A percentile compares a stretch with the other conserved stretches of the same genome.
phyloP scores from a whole-genome alignment of 2,888 invertebrate genomes.

The Digitonthophagus gazella region DNA sequence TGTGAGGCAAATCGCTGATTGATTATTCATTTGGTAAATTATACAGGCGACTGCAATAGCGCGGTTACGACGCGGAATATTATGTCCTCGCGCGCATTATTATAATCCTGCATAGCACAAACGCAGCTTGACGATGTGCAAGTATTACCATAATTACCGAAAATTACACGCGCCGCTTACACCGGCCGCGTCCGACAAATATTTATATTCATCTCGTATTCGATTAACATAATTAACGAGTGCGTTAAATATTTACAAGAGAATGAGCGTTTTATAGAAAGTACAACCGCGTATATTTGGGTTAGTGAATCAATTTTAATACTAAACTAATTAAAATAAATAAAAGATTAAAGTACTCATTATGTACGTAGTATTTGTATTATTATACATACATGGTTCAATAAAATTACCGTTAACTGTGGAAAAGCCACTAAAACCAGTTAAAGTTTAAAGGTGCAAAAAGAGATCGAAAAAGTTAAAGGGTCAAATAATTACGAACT shows the following conservation, averaged over 20 bases:
- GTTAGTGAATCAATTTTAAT: too few relatives aligned
- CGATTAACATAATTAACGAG: background rate
- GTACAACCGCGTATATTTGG: background rate
- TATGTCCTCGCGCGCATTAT: background rate
- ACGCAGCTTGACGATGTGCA: background rate
- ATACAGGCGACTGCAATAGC: background rate
- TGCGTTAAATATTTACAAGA: background rate
- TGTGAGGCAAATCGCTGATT: background rate
- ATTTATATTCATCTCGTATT: background rate
- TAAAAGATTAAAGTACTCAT: too few relatives aligned
- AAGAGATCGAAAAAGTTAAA: slow-evolving; percentile 25
- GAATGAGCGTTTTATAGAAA: background rate
- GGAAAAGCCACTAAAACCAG: slow-evolving; percentile 2
- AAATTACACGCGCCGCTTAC: background rate
- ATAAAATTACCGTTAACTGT: slow-evolving; percentile 1
- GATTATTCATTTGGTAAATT: background rate
- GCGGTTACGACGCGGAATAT: background rate
- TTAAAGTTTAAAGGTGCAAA: background rate
- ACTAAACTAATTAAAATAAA: background rate
- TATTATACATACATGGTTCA: too few relatives aligned
- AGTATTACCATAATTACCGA: background rate
- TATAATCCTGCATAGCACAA: background rate
- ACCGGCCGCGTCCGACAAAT: background rate
- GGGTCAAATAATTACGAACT: slow-evolving; percentile 29
- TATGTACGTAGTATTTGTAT: too few relatives aligned